These are phyloP conservation scores for Yponomeuta malinellus DNA, from an alignment of 2,888 invertebrate species.

Conservation along the genomic window DNA sequence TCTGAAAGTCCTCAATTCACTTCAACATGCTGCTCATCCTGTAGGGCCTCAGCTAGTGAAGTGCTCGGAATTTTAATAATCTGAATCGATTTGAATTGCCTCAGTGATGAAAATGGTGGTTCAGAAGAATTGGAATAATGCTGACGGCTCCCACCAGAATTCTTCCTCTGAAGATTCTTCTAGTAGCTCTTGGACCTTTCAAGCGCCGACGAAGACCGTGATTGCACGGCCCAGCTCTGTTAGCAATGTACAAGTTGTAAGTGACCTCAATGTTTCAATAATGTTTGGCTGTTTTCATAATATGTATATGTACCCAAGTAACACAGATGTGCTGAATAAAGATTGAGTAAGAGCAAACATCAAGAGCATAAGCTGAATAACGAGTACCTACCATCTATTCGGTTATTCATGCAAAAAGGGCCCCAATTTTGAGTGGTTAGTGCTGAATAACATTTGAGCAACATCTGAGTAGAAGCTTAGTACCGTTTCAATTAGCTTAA, in stretches of 20 bases:
- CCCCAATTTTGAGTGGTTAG: too few species aligned
- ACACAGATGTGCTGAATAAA: too few species aligned
- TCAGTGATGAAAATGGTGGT: conserved; percentile 49
- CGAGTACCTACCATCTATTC: too few species aligned
- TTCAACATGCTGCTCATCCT: not conserved
- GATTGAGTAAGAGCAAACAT: too few species aligned
- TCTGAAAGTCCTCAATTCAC: not conserved
- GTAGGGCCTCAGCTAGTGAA: not conserved
- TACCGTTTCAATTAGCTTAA: too few species aligned
- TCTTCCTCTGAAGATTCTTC: conserved; percentile 35
- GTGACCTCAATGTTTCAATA: conserved; percentile 17
- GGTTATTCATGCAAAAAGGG: too few species aligned
- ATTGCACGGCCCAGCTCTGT: conserved; percentile 41
- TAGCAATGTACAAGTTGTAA: conserved; percentile 56
- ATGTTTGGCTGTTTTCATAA: not conserved
- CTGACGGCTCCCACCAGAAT: conserved; percentile 49
- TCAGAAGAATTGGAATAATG: conserved; percentile 60
- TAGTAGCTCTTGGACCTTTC: conserved; percentile 55
- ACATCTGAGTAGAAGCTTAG: too few species aligned
- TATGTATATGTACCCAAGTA: too few species aligned
- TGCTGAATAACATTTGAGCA: too few species aligned
- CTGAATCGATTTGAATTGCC: not conserved
- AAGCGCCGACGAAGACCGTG: conserved; percentile 48
- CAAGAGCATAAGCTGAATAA: too few species aligned
- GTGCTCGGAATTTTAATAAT: not conserved